phyloP scores from a whole-genome alignment of 92 coral and sea anemone species.

The Siderastrea radians region DNA sequence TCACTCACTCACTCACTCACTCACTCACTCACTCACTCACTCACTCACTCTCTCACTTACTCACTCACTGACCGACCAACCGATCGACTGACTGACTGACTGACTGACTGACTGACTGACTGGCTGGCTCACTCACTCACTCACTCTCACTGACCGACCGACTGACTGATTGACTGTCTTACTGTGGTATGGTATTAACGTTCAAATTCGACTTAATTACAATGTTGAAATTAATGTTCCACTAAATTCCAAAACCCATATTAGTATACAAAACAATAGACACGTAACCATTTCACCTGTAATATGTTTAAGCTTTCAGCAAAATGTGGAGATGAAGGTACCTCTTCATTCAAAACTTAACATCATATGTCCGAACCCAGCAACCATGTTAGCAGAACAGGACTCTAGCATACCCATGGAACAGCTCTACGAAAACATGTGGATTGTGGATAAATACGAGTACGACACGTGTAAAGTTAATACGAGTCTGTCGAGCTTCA shows the following conservation, averaged over 20 bases:
- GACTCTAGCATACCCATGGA: slow-evolving; percentile 58
- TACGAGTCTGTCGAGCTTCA: slow-evolving; percentile 18
- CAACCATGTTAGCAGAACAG: slow-evolving; percentile 48
- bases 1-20: no score
- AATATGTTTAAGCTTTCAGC: no score
- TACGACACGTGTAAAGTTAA: slow-evolving; percentile 79
- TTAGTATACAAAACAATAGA: no score
- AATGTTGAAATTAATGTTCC: slow-evolving; percentile 43
- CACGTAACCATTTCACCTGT: no score
- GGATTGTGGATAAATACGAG: slow-evolving; percentile 79
- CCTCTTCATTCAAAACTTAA: slow-evolving; percentile 43
- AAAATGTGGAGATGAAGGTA: slow-evolving; percentile 36
- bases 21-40: no score
- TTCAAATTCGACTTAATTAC: slow-evolving; percentile 16
- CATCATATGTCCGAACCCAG: slow-evolving; percentile 81
- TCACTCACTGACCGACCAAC: background rate
- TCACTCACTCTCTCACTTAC: background rate
- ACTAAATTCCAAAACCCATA: background rate
- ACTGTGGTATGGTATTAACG: no score
- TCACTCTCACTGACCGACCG: no score
- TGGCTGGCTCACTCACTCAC: no score
- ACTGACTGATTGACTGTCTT: no score
- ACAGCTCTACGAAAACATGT: slow-evolving; percentile 78
- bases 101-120: no score
- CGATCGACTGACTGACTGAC: background rate